Conservation (phyloP, 2,113 vertebrate species). For the Centrocercus urophasianus region DNA sequence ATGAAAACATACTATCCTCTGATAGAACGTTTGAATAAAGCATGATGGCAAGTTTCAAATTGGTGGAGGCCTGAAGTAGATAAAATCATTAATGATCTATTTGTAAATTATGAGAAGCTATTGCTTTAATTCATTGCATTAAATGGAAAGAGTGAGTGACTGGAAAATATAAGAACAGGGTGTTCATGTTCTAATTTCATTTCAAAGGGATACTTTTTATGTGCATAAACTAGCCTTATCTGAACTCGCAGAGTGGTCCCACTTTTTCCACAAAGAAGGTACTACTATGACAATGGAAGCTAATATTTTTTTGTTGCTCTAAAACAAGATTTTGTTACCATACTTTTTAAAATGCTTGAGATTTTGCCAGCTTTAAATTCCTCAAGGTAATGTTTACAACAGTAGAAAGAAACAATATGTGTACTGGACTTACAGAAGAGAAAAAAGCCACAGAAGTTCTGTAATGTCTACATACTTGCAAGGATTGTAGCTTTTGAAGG, state of each 20-base stretch:
- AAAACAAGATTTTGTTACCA: background rate
- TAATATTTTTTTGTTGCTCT: background rate
- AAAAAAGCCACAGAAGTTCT: background rate
- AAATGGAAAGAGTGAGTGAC: slow-evolving; percentile 46
- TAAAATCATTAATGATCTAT: slow-evolving; percentile 66
- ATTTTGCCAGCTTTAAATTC: background rate
- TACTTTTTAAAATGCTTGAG: background rate
- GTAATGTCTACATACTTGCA: background rate
- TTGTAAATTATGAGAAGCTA: slow-evolving; percentile 71
- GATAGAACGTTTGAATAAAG: slow-evolving; percentile 49
- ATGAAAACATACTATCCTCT: background rate
- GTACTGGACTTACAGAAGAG: background rate
- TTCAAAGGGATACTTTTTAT: background rate
- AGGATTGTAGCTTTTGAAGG: slow-evolving; percentile 9
- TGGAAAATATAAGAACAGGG: slow-evolving; percentile 24
- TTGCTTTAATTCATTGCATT: slow-evolving; percentile 62
- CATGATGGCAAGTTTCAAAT: slow-evolving; percentile 61
- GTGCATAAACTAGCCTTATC: slow-evolving; percentile 29
- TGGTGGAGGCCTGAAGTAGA: slow-evolving; percentile 57
- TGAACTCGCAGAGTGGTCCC: background rate
- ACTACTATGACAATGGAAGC: background rate
- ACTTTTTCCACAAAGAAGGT: background rate
- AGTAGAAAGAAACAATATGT: background rate
- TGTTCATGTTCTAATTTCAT: slow-evolving; percentile 10
- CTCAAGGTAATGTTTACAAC: background rate